Conservation (phyloP, 1,140 invertebrate species). For the Rhagoletis zephyria region DNA sequence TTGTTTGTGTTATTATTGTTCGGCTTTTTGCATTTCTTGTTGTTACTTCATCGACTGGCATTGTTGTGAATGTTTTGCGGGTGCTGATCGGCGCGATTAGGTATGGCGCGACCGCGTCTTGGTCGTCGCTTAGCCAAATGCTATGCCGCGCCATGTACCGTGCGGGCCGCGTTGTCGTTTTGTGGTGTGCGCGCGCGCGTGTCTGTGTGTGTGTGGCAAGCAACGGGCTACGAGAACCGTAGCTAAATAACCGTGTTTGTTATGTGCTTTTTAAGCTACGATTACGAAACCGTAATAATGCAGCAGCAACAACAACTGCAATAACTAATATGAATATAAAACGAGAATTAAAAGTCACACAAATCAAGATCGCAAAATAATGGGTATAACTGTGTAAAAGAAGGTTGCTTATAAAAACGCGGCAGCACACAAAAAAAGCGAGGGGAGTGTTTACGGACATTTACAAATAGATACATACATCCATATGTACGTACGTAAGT, state of each 20-base stretch:
- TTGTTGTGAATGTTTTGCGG: constrained; percentile 20
- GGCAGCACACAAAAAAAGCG: too few relatives aligned
- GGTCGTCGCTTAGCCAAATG: constrained; percentile 12
- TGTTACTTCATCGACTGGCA: constrained; percentile 23
- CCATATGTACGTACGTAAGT: not conserved
- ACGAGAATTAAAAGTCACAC: constrained; percentile 6
- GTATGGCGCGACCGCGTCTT: not conserved
- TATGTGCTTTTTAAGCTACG: constrained; percentile 6
- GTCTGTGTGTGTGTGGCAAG: not conserved
- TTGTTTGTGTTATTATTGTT: not conserved
- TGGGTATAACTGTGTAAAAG: not conserved
- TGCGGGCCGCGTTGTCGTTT: not conserved
- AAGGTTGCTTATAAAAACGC: too few relatives aligned
- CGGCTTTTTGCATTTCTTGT: constrained; percentile 22
- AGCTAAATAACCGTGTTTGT: constrained; percentile 7
- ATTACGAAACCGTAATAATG: constrained; percentile 48
- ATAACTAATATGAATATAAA: constrained; percentile 32
- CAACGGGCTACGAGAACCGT: constrained; percentile 27
- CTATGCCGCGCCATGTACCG: not conserved
- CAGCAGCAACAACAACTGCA: constrained; percentile 6
- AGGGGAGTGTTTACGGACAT: not conserved
- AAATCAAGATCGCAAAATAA: constrained; percentile 47
- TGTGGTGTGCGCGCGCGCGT: not conserved
- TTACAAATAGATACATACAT: not conserved
- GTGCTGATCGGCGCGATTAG: constrained; percentile 36